Base-by-base conservation (phyloP, 23 tunicate genomes). In the Halocynthia roretzi region DNA sequence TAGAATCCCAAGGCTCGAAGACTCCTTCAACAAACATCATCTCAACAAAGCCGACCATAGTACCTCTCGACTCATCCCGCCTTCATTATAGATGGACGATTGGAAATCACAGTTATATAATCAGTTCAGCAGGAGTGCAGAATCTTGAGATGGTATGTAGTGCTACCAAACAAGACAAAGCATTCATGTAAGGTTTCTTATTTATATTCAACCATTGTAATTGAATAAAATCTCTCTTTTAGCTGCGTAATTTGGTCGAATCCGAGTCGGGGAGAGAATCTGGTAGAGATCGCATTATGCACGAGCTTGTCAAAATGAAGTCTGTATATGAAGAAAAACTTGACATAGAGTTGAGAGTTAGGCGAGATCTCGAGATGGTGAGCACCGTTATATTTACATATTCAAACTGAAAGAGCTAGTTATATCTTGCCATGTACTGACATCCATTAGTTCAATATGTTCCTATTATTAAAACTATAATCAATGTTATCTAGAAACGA, bases 61-160 rank as follows among this genome's bases (percentile, higher is more conserved):
- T 74, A 18, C 78, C 78, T 2, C 78, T 74, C 21, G 78, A 74
- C 7, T 74, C 78, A 48, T 49, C 81, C 22, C 69, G 53, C 19
- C 70, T 69, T 7, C 88, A 83, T 14, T 84, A 67, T 83, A 84
- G 70, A 73, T 89, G 96, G 96, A 7, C 77, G 5, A 72, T 80
- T 50, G 72, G 71, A 7, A 61, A 77, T 6, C 74, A 80, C 9
- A 84, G 89, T 17, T 83, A 83, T 60, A 76, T 84, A 56, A 75
- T 89, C 82, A 89, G 96, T 68, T 67, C 85, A 6, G 51, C 88
- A 6, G 96, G 96, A 11, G 80, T 80, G 31, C 84, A 84, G 22
- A 85, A 75, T 55, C 53, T 89, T 9, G 77, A 75, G 70, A 56
- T 49, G 87, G 96, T 89, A 62, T 80, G 72, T 78, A 67, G 23